Evolutionary conservation across 2,113 vertebrate genomes (phyloP), one percentile per base, ranked within the genome.

Genomic region (Oryzias curvinotus): DNA sequence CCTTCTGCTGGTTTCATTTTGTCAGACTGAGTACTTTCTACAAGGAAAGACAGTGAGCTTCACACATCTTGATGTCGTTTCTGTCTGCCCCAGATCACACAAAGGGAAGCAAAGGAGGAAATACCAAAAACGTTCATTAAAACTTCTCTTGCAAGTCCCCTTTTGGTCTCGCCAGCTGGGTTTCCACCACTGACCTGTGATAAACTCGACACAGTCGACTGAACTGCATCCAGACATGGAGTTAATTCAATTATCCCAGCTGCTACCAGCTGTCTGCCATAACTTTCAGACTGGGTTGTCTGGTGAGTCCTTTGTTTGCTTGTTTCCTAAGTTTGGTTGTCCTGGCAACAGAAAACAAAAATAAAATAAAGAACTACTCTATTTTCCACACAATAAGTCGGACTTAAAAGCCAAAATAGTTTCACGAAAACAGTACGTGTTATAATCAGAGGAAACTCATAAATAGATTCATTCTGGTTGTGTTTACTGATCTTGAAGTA

Each of bases 151-250:
- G 21, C 62, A 62, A 42, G 25, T 19, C 6, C 30, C 2, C 19
- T 50, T 52, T 52, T 45, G 46, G 36, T 47, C 21, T 53, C 54
- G 48, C 46, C 77, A 77, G 74, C 64, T 77, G 61, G 43, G 26
- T 59, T 58, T 83, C 67, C 49, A 73, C 68, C 64, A 62, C 70
- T 65, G 62, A 62, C 43, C 61, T 57, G 44, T 58, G 58, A 71
- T 63, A 60, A 69, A 56, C 42, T 52, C 5, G 4, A 61, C 53
- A 51, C 51, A 41, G 57, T 54, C 57, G 77, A 21, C 44, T 8
- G 4, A 51, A 64, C 48, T 48, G 67, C 41, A 55, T 71, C 78
- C 44, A 54, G 68, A 65, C 43, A 52, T 5, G 5, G 21, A 64
- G 42, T 57, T 25, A 67, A 69, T 47, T 58, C 68, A 75, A 70